Evolutionary conservation across 2,113 vertebrate genomes (phyloP).

Genomic region (Lepisosteus oculatus): DNA sequence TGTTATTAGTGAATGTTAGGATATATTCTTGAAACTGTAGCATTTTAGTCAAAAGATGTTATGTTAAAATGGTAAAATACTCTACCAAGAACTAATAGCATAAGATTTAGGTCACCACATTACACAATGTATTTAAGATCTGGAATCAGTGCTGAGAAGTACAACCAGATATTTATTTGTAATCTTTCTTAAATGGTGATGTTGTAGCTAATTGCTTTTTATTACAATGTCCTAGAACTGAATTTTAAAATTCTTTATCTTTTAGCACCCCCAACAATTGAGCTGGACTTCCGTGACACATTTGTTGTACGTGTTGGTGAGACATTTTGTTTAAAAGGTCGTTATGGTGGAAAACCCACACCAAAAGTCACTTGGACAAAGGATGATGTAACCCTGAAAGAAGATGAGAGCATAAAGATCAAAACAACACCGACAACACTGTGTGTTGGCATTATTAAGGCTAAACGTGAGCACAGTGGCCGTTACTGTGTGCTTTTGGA

Average conservation of each 20-base stretch:
- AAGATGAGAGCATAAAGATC: conserved; percentile 78
- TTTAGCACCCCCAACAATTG: conserved; percentile 89
- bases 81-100: too few species aligned
- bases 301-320: conserved; percentile 87
- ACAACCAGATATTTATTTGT: conserved; percentile 9
- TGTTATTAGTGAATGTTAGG: background rate
- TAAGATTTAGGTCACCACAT: background rate
- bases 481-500: conserved; percentile 88
- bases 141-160: conserved; percentile 27
- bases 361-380: conserved; percentile 86
- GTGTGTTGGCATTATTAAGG: conserved; percentile 82
- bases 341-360: conserved; percentile 87
- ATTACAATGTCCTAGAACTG: too few species aligned
- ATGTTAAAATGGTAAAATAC: too few species aligned
- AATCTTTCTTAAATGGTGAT: conserved; percentile 17
- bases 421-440: conserved; percentile 82
- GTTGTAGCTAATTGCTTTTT: background rate
- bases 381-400: conserved; percentile 82
- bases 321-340: conserved; percentile 85
- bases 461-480: conserved; percentile 83
- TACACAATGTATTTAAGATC: background rate
- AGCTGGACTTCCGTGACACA: conserved; percentile 93
- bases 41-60: too few species aligned
- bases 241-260: conserved; percentile 12
- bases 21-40: background rate